Percentiles rank a stretch among this genome's conserved stretches.
Evolutionary conservation across 2,888 invertebrate species (phyloP).

Genomic region (Ormia ochracea): DNA sequence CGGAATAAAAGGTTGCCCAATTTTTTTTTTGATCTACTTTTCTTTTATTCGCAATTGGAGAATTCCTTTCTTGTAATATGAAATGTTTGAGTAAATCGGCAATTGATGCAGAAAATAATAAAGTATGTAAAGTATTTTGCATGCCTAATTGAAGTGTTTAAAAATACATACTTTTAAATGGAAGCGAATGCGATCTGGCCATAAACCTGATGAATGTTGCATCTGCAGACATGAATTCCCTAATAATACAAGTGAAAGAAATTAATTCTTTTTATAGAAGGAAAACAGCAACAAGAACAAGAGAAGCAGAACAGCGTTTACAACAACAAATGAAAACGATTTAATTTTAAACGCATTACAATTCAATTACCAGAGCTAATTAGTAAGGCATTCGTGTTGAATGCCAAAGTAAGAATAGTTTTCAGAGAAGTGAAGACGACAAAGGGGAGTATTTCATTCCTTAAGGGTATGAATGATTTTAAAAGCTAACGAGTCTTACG

Average conservation of each 20-base stretch:
- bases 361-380: constrained; percentile 74
- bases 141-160: constrained; percentile 49
- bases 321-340: constrained; percentile 55
- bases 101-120: constrained; percentile 20
- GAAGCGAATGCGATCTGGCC: constrained; percentile 22
- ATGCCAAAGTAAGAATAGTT: constrained; percentile 52
- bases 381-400: constrained; percentile 65
- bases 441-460: not conserved
- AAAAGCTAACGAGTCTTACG: no score
- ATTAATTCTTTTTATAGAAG: not conserved
- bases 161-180: constrained; percentile 34
- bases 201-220: constrained; percentile 30
- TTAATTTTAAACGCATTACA: constrained; percentile 70
- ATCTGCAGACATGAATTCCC: constrained; percentile 43
- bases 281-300: constrained; percentile 9
- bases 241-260: not conserved
- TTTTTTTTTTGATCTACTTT: not conserved
- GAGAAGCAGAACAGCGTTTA: no score
- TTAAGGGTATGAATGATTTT: constrained; percentile 9
- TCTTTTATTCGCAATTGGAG: not conserved
- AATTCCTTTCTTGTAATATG: constrained; percentile 26
- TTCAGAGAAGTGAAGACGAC: constrained; percentile 1
- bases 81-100: constrained; percentile 44
- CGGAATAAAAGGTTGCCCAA: not conserved
- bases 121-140: constrained; percentile 34